Evolutionary conservation across 2,888 invertebrate genomes (phyloP), one percentile per base, ranked within the genome.

Genomic region (Erebia palarica): DNA sequence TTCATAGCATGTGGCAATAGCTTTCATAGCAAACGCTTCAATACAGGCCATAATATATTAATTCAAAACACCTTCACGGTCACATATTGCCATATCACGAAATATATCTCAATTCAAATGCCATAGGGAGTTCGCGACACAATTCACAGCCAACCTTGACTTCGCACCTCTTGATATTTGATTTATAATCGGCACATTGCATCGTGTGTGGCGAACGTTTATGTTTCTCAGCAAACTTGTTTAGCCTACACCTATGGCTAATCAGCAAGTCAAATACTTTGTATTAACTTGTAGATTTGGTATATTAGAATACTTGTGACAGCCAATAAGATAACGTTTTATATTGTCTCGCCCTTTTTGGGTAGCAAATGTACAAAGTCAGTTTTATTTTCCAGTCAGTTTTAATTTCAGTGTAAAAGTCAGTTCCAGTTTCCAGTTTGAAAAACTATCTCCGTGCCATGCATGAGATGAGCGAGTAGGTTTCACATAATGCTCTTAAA

Each of bases 71-170:
- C 49, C 47, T 59, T 78, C 80, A 80, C 81, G 81, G 79, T 80
- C 76, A 72, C 77, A 78, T 74, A 76, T 79, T 83, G 87, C 80
- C 86, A 87, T 87, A 87, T 88, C 89, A 87, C 88, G 88, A 86
- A 79, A 82, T 80, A 78, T 80, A 85, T 84, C 81, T 80, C 66
- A 67, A 74, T 75, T 61, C 71, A 73, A 86, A 86, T 83, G 82
- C 78, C 82, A 77, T 68, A 74, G 78, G 79, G 85, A 84, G 74
- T 75, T 72, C 66, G 51, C 47, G 71, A 51, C 71, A 75, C 71
- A 61, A 65, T 36, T 47, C 69, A 47, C 71, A 75, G 65, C 70
- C 74, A 79, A 75, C 87, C 86, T 86, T 86, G 86, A 84, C 83
- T 83, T 78, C 63, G 79, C 81, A 83, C 84, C 86, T 84, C 72